Percentiles rank a stretch among this genome's conserved stretches.
phyloP scores from a whole-genome alignment of 1,140 invertebrate species.

The Drosophila tsacasi region DNA sequence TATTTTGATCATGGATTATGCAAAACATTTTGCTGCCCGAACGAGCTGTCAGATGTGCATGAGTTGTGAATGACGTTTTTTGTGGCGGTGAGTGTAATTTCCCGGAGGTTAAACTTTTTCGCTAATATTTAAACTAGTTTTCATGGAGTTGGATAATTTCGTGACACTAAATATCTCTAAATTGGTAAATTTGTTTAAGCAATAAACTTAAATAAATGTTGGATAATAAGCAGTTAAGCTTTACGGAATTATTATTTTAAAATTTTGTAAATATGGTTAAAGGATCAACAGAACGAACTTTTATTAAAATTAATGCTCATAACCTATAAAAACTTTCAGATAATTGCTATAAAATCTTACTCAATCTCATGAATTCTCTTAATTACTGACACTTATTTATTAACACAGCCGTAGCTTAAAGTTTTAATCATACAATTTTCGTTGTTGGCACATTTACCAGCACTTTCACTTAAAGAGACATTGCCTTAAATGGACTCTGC shows the following conservation, averaged over 20 bases:
- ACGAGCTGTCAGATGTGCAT: conserved; percentile 17
- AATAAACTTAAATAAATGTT: neutral
- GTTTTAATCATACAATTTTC: neutral
- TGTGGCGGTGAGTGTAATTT: conserved; percentile 19
- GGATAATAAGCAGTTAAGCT: neutral
- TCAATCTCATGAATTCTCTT: neutral
- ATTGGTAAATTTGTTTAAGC: conserved; percentile 6
- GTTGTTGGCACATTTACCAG: neutral
- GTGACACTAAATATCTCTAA: neutral
- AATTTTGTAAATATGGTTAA: neutral
- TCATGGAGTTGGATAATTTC: neutral
- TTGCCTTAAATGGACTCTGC: neutral
- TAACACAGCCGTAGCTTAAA: neutral
- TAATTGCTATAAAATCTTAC: neutral
- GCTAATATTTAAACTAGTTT: conserved; percentile 7
- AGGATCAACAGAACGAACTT: neutral
- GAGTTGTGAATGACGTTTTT: conserved; percentile 23
- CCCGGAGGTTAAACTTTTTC: conserved; percentile 11
- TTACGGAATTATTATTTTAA: neutral
- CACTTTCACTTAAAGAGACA: conserved; percentile 6
- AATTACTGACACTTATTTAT: neutral
- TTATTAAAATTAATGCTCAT: neutral
- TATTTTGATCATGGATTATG: conserved; percentile 25
- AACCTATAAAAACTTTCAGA: neutral
- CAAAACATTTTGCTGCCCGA: conserved; percentile 3